These are phyloP conservation scores for Sarcophaga rosellei DNA, from an alignment of 2,888 invertebrate species.

Conservation along the genomic window DNA sequence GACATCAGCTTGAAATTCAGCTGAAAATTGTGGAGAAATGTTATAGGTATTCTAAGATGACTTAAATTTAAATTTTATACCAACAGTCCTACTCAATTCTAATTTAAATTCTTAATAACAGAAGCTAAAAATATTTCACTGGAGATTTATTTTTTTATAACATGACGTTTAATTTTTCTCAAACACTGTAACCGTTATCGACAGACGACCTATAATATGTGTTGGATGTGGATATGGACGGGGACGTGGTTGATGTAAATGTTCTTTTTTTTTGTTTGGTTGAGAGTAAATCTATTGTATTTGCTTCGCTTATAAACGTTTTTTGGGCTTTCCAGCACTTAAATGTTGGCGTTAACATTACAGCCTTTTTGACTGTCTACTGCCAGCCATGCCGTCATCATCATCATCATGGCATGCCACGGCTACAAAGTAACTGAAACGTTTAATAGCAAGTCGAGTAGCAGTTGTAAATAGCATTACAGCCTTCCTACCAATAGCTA, in stretches of 20 bases:
- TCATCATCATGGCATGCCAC: background rate
- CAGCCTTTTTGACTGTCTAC: background rate
- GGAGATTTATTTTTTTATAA: background rate
- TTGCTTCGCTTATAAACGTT: constrained; percentile 12
- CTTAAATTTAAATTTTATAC: no score
- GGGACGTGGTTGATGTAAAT: no score
- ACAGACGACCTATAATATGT: background rate
- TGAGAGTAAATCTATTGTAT: constrained; percentile 9
- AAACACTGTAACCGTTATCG: background rate
- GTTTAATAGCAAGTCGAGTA: background rate
- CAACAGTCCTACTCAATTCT: no score
- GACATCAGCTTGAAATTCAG: no score
- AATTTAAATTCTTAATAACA: no score
- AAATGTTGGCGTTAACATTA: constrained; percentile 49
- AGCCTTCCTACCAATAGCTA: constrained; percentile 22
- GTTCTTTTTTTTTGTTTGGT: no score
- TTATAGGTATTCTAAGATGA: no score
- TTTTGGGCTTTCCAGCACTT: background rate
- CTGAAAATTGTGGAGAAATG: no score
- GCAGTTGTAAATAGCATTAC: background rate
- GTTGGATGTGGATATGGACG: background rate
- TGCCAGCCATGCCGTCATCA: background rate
- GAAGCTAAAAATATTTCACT: no score
- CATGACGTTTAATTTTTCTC: background rate
- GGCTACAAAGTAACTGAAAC: background rate